phyloP scores from a whole-genome alignment of 1,140 invertebrate species.

The Berghia stephanieae region DNA sequence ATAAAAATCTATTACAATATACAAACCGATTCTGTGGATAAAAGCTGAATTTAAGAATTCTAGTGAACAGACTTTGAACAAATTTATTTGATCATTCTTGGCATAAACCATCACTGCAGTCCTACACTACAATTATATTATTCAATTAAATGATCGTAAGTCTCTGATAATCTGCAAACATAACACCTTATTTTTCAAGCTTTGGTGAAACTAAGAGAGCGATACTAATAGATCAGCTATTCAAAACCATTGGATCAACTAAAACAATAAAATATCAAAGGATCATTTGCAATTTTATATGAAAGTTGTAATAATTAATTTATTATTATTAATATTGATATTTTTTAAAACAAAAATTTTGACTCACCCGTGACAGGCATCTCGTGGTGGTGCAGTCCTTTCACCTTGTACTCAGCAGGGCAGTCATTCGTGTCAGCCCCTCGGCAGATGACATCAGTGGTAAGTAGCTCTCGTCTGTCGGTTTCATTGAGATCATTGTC shows the following conservation, averaged over 20 bases:
- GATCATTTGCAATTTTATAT: no score
- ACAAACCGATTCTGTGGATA: no score
- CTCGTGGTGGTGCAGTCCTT: constrained; percentile 76
- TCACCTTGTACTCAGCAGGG: constrained; percentile 72
- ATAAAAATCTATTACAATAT: no score
- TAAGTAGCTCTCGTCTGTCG: constrained; percentile 18
- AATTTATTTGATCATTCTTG: no score
- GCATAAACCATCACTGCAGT: no score
- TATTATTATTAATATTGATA: background rate
- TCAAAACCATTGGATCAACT: background rate
- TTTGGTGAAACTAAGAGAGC: background rate
- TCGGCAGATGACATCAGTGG: constrained; percentile 25
- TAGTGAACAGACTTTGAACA: no score
- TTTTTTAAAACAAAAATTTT: background rate
- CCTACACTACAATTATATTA: no score
- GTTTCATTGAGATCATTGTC: background rate
- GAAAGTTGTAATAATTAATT: no score
- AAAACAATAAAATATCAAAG: background rate
- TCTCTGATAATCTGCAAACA: no score
- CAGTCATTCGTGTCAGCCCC: constrained; percentile 34
- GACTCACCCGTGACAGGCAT: constrained; percentile 74
- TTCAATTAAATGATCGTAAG: no score
- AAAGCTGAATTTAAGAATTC: no score
- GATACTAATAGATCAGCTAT: background rate
- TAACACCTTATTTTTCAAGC: no score